Evolutionary conservation across 2,113 vertebrate genomes (phyloP).

Genomic region (Megaptera novaeangliae): DNA sequence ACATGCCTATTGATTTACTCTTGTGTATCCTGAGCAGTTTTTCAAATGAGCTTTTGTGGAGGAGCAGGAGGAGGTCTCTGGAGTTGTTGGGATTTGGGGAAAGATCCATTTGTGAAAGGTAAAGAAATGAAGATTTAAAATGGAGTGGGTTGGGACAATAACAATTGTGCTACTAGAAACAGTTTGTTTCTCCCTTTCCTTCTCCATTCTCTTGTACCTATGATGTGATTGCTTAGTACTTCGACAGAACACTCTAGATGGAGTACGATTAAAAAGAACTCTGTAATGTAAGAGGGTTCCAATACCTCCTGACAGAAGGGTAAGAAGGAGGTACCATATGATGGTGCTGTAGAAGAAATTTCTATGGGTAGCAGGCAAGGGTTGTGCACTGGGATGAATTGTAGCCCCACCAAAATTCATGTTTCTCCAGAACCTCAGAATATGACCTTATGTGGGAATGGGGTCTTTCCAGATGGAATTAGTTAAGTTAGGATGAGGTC

Average conservation of each 20-base stretch:
- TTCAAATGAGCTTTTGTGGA: neutral
- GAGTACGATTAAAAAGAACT: neutral
- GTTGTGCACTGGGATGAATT: neutral
- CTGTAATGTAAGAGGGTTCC: neutral
- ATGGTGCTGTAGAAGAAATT: neutral
- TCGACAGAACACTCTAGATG: neutral
- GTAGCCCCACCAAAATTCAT: neutral
- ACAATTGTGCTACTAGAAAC: neutral
- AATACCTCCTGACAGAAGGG: neutral
- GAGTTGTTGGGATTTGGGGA: neutral
- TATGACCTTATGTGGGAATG: neutral
- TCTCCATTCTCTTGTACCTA: neutral
- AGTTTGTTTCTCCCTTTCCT: neutral
- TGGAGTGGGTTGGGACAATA: neutral
- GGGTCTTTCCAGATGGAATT: neutral
- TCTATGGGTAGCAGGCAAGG: neutral
- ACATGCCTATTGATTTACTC: neutral
- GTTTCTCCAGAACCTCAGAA: neutral
- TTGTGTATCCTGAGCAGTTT: neutral
- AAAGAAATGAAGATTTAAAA: neutral
- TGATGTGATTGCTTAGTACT: neutral
- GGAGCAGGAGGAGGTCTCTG: neutral
- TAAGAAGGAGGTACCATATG: neutral
- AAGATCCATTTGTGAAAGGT: neutral
- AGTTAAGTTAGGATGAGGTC: neutral